phyloP scores from a whole-genome alignment of 2,797 vertebrate genomes.

The Cirrhinus molitorella region DNA sequence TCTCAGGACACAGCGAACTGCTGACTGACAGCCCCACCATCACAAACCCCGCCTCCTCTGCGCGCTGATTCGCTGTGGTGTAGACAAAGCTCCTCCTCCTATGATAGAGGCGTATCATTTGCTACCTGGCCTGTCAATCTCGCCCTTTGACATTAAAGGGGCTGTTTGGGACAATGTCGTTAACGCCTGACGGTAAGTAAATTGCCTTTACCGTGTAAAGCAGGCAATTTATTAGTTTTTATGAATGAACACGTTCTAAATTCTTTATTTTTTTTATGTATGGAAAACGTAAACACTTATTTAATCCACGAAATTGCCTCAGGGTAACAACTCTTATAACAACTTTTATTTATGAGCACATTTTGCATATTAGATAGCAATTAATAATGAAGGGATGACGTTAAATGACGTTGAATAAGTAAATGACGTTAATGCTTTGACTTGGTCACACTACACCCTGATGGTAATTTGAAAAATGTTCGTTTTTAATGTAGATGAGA shows the following conservation, averaged over 20 bases:
- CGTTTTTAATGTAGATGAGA: neutral
- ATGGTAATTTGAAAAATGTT: neutral
- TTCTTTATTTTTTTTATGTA: neutral
- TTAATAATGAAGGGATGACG: neutral
- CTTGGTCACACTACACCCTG: conserved; percentile 8
- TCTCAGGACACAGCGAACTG: conserved; percentile 7
- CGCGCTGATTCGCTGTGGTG: conserved; percentile 47
- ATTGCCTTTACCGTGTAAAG: too few relatives aligned
- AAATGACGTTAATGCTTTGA: neutral
- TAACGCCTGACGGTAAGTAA: neutral
- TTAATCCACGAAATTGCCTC: conserved; percentile 1
- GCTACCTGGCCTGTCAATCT: conserved; percentile 53
- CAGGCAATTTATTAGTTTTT: too few relatives aligned
- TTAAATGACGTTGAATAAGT: neutral
- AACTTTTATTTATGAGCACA: conserved; percentile 1
- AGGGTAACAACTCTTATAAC: neutral
- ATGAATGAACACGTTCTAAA: neutral
- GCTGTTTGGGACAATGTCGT: neutral
- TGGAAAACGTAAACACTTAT: neutral
- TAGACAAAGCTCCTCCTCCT: neutral
- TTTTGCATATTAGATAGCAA: neutral
- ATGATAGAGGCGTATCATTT: conserved; percentile 8
- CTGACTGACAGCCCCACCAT: conserved; percentile 44
- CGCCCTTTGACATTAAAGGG: neutral
- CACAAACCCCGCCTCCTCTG: conserved; percentile 49